Percentiles rank a stretch among this genome's conserved stretches.
Evolutionary conservation across 2,113 vertebrate species (phyloP).

Genomic region (Natator depressus): DNA sequence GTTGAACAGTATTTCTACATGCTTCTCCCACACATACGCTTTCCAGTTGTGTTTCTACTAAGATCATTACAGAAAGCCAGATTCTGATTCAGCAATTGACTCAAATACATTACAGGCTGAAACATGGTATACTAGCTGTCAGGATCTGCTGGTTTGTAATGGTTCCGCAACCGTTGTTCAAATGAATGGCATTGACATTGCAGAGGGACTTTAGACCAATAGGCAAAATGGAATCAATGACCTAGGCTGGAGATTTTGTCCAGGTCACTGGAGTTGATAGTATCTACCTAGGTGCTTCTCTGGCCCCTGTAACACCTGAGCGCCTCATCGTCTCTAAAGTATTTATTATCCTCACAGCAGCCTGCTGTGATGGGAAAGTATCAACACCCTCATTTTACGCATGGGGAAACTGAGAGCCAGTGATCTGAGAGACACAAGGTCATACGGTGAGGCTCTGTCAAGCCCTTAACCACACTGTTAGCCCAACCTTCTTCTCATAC

Average conservation of each 20-base stretch:
- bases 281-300: not conserved
- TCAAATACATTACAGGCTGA: not conserved
- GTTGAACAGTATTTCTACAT: not conserved
- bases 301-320: not conserved
- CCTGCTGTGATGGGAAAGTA: fast-evolving
- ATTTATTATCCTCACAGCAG: not conserved
- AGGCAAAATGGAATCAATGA: fast-evolving
- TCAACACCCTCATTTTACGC: not conserved
- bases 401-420: not conserved
- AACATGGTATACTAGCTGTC: not conserved
- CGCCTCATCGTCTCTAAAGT: fast-evolving
- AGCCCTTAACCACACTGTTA: not conserved
- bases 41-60: not conserved
- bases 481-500: not conserved
- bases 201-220: not conserved
- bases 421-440: not conserved
- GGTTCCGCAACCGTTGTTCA: not conserved
- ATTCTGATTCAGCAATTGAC: not conserved
- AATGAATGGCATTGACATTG: not conserved
- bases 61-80: not conserved
- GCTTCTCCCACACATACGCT: fast-evolving
- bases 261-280: not conserved
- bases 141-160: not conserved
- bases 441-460: fast-evolving
- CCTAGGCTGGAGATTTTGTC: not conserved